Base-by-base conservation (phyloP, 2,113 vertebrate genomes). In the Pomatostomus ruficeps region DNA sequence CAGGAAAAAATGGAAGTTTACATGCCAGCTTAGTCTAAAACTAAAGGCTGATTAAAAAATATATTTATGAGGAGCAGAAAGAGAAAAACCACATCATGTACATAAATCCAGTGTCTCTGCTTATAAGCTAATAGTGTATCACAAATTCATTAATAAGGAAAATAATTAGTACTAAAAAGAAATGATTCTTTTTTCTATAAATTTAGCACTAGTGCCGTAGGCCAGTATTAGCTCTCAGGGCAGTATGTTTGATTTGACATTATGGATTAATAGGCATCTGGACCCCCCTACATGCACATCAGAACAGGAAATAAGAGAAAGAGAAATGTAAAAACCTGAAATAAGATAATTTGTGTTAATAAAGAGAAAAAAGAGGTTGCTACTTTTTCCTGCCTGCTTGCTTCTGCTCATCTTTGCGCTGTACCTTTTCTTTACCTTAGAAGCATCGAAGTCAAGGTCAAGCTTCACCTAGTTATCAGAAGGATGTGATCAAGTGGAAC, bases 91-190 rank as follows among this genome's bases (percentile, higher is more conserved):
- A 36, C 9, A 48, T 42, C 13, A 7, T 46, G 17, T 68, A 15
- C 23, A 92, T 76, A 20, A 88, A 78, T 91, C 40, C 71, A 51
- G 18, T 58, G 36, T 83, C 26, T 78, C 46, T 16, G 2, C 24
- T 81, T 88, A 61, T 24, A 68, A 40, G 8, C n/a, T 74, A 91
- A 63, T 62, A 90, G 19, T 40, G 14, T 55, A 63, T 19, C 10
- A 76, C 55, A 51, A 86, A 89, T 49, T 51, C 26, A 78, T 91
- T 92, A 93, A 88, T 92, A 94, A 92, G 28, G 13, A 94, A 96
- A 95, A 54, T 74, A 68, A 91, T 78, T 84, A 88, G 12, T 59
- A 12, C 14, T 75, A 74, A 71, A 91, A 95, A 82, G 9, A 93
- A 89, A 8, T 51, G 4, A 38, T 90, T 86, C 19, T 1, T 85